Percentiles rank a stretch among this genome's conserved stretches.
Evolutionary conservation across 2,113 vertebrate genomes (phyloP).

Genomic region (Pluvianellus socialis): DNA sequence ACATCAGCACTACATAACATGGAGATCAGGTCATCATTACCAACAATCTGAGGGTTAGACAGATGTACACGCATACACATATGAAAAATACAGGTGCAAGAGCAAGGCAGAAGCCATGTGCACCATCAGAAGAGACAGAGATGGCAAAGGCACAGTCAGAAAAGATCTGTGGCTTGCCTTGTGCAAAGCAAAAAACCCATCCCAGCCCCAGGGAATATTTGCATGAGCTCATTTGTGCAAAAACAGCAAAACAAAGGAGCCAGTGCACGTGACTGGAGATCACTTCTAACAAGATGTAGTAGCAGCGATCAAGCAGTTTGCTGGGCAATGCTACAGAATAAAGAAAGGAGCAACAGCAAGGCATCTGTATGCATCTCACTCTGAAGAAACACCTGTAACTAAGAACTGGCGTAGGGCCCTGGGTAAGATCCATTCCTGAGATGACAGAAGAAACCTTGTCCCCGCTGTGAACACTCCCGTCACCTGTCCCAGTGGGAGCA

Average conservation of each 20-base stretch:
- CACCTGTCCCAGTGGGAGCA: background rate
- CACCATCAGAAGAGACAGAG: background rate
- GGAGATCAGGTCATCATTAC: background rate
- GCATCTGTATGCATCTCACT: background rate
- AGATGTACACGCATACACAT: background rate
- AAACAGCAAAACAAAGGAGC: background rate
- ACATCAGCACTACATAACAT: background rate
- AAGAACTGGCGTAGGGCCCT: background rate
- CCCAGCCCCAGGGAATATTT: background rate
- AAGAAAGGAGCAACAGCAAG: background rate
- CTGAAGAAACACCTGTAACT: background rate
- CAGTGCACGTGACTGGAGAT: background rate
- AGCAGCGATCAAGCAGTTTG: background rate
- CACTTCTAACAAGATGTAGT: background rate
- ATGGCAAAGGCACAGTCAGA: background rate
- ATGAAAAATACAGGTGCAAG: background rate
- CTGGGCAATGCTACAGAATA: background rate
- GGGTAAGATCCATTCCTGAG: background rate
- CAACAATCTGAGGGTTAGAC: background rate
- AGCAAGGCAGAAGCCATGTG: background rate
- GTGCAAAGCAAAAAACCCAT: background rate
- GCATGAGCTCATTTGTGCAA: background rate
- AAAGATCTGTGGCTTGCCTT: background rate
- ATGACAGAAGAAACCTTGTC: background rate
- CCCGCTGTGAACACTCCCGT: rapidly evolving